These are phyloP conservation scores for Scopus umbretta DNA, from an alignment of 2,113 vertebrate species.

Conservation along the genomic window DNA sequence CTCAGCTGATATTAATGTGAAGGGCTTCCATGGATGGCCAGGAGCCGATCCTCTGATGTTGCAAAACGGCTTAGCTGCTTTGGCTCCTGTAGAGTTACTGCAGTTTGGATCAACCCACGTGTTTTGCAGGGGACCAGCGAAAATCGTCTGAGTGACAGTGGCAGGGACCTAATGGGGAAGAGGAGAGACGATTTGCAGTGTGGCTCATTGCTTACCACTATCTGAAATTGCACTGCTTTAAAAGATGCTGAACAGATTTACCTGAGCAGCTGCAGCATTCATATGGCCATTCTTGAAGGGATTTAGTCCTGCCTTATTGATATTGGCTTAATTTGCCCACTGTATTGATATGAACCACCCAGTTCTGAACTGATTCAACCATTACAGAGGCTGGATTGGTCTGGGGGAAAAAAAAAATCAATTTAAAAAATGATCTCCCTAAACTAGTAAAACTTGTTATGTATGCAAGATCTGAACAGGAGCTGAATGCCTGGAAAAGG, in stretches of 20 bases:
- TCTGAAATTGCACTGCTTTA: neutral
- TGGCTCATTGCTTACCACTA: rapidly evolving
- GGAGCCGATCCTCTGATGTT: neutral
- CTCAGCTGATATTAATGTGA: neutral
- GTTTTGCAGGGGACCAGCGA: neutral
- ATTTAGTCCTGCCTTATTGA: neutral
- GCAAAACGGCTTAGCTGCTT: neutral
- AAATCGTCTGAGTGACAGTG: neutral
- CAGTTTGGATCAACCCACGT: neutral
- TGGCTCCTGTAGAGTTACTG: neutral
- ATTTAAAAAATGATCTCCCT: neutral
- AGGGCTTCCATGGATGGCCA: neutral
- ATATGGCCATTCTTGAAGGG: rapidly evolving
- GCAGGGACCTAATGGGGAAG: rapidly evolving
- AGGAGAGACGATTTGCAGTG: neutral
- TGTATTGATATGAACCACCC: neutral
- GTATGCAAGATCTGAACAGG: neutral
- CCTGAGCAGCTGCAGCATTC: neutral
- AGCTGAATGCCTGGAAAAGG: neutral
- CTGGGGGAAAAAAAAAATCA: neutral
- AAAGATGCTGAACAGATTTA: neutral
- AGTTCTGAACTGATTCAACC: neutral
- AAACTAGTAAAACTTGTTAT: neutral
- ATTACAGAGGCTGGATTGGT: neutral
- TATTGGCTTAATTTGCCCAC: neutral